Percentiles rank a stretch among this genome's conserved stretches.
Evolutionary conservation across 2,797 vertebrate genomes (phyloP).

Genomic region (Coregonus suidteri): DNA sequence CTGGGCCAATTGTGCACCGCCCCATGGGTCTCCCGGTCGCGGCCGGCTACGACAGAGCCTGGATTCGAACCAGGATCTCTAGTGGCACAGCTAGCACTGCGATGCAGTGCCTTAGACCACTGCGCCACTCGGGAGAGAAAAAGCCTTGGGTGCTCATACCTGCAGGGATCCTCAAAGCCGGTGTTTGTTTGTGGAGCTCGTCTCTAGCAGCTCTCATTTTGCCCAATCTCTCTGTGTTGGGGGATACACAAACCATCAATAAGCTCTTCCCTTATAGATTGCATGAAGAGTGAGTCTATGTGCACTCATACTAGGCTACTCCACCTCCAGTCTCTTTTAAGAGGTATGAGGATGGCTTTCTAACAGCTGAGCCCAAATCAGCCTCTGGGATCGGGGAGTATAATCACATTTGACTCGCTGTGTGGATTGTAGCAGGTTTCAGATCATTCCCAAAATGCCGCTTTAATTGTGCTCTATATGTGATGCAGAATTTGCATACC

Average conservation of each 20-base stretch:
- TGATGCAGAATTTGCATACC: slow-evolving; percentile 61
- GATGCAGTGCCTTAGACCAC: too few species aligned
- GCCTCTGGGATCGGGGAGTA: slow-evolving; percentile 45
- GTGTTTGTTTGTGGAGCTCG: slow-evolving; percentile 30
- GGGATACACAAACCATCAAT: slow-evolving; percentile 29
- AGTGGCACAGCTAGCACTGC: too few species aligned
- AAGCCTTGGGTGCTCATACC: slow-evolving; percentile 24
- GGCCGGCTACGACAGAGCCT: too few species aligned
- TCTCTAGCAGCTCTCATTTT: slow-evolving; percentile 32
- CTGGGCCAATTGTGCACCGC: too few species aligned
- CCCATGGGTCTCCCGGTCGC: too few species aligned
- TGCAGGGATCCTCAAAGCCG: slow-evolving; percentile 59
- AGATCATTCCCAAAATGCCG: slow-evolving; percentile 39
- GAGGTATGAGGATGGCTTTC: slow-evolving; percentile 43
- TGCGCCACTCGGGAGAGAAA: too few species aligned
- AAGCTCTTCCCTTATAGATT: slow-evolving; percentile 50
- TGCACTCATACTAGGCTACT: slow-evolving; percentile 36
- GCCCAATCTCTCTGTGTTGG: slow-evolving; percentile 30
- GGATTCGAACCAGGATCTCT: too few species aligned
- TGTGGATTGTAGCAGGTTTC: slow-evolving; percentile 50
- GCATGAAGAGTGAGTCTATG: slow-evolving; percentile 24
- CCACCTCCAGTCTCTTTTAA: slow-evolving; percentile 14
- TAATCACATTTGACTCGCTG: slow-evolving; percentile 64
- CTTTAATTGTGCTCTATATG: slow-evolving; percentile 46
- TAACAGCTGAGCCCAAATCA: slow-evolving; percentile 38